Base-by-base conservation (phyloP, 2,113 vertebrate genomes). In the Rhagologus leucostigma region DNA sequence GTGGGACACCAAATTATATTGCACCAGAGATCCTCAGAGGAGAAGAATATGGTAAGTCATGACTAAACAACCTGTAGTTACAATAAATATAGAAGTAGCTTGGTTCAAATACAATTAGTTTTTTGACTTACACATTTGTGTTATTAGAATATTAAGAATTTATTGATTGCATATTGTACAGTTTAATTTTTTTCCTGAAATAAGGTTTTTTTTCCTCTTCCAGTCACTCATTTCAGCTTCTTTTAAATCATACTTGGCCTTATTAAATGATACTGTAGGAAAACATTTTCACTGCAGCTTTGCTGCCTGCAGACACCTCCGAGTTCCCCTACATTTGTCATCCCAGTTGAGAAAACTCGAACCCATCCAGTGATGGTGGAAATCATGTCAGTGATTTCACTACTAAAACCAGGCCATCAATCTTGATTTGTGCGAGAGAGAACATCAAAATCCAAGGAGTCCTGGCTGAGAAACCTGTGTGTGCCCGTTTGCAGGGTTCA, bases 1-100 rank as follows among this genome's bases (percentile, higher is more conserved):
- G 99, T 83, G 99, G 99, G 79, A 99, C 99, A 33, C 99, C 99
- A 17, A 99, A 99, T 97, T 99, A 99, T 90, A 99, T 99, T 15
- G 99, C 99, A 53, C 99, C 99, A 0, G 99, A 99, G 96, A 99
- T 99, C 96, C 98, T 99, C 55, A 97, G 99, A 94, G 99, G 99
- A 93, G 99, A 99, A 90, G 99, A 99, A 81, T 99, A 99, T 21
- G 99, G 99, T 99, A 95, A 98, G 99, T 33, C 35, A 3, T 56
- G 32, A 32, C 44, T 77, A 29, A 69, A 83, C 24, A 18, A 24
- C 13, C 53, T 52, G 4, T 46, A 64, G 37, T 67, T 78, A 10
- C 2, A 60, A 16, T 55, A 33, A 75, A 69, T 63, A 4, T 2
- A 33, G 29, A 53, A 90, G 7, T 55, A 73, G 5, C 18, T 46